Conservation (phyloP, 2,797 vertebrate genomes). For the Anguilla megastoma region DNA sequence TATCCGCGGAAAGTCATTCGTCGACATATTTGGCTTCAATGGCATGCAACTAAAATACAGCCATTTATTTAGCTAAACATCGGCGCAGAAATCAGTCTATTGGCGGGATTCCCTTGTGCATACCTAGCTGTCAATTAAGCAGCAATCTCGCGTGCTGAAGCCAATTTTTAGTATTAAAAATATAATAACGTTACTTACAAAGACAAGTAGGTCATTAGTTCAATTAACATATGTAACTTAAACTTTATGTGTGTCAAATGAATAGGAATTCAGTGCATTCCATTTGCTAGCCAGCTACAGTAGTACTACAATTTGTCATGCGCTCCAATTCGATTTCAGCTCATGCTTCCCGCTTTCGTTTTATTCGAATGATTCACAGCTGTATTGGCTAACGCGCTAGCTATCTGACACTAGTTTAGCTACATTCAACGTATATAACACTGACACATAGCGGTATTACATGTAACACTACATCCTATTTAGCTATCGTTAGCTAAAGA, state of each 20-base stretch:
- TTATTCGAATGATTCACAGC: background rate
- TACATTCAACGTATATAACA: background rate
- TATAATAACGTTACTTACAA: background rate
- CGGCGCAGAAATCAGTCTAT: background rate
- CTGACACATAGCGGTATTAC: background rate
- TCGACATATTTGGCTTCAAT: background rate
- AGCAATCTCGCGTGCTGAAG: background rate
- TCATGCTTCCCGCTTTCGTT: slow-evolving; percentile 16
- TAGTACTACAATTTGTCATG: background rate
- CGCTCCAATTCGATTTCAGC: background rate
- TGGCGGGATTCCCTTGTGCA: background rate
- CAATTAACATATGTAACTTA: background rate
- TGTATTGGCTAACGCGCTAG: background rate
- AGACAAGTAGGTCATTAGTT: background rate
- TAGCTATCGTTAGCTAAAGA: background rate
- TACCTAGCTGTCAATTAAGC: background rate
- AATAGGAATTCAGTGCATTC: background rate
- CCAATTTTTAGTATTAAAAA: background rate
- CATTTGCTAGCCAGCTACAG: background rate
- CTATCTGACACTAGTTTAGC: background rate
- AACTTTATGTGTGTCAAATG: background rate
- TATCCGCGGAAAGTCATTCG: background rate
- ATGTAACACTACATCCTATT: background rate
- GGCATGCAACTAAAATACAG: background rate
- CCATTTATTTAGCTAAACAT: background rate